phyloP scores from a whole-genome alignment of 2,888 invertebrate genomes.

The Minunthozetes semirufus region DNA sequence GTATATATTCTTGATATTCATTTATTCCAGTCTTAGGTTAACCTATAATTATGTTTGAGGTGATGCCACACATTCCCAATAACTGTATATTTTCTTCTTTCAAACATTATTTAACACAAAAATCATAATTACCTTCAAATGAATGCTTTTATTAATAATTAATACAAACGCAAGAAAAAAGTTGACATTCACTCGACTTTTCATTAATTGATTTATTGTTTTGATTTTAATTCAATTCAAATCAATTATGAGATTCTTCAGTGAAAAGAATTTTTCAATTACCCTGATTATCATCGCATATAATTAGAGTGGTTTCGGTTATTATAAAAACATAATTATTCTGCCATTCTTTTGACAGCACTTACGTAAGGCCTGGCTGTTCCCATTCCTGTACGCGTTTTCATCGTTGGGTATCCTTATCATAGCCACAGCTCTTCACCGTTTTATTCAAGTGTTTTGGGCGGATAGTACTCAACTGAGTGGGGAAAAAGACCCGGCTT shows the following conservation, averaged over 20 bases:
- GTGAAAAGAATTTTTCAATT: no score
- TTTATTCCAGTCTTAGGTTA: neutral
- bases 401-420: constrained; percentile 41
- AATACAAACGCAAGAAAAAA: neutral
- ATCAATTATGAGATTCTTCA: neutral
- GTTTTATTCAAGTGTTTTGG: constrained; percentile 35
- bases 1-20: constrained; percentile 34
- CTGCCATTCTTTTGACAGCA: constrained; percentile 35
- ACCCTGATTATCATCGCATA: no score
- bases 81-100: neutral
- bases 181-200: neutral
- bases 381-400: constrained; percentile 43
- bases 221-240: neutral
- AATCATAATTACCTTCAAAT: neutral
- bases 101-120: neutral
- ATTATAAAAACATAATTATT: neutral
- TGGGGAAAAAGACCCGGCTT: neutral
- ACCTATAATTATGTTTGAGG: neutral
- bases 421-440: constrained; percentile 38
- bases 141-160: neutral
- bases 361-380: constrained; percentile 41
- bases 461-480: constrained; percentile 34
- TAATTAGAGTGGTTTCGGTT: no score
- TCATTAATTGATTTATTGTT: no score
- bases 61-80: neutral